These are phyloP conservation scores for Alosa alosa DNA, from an alignment of 2,113 vertebrate species.

Conservation along the genomic window DNA sequence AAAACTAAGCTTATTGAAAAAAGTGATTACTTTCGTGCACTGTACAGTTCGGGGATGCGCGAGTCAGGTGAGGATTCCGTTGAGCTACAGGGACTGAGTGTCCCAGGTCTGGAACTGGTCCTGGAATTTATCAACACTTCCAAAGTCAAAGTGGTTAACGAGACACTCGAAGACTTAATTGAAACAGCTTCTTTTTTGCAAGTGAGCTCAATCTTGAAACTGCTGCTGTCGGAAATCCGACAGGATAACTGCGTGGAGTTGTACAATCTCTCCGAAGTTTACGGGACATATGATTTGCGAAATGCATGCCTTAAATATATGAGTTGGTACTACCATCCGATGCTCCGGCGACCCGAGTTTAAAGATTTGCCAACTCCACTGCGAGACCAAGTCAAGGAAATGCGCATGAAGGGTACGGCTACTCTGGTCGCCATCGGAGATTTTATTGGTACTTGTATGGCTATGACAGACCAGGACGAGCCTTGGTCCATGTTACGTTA, in stretches of 20 bases:
- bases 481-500: conserved; percentile 87
- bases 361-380: conserved; percentile 65
- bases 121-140: conserved; percentile 90
- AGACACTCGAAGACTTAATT: conserved; percentile 84
- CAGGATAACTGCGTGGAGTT: conserved; percentile 87
- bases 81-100: conserved; percentile 86
- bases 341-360: conserved; percentile 80
- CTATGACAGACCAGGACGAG: conserved; percentile 70
- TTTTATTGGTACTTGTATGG: conserved; percentile 72
- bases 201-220: conserved; percentile 85
- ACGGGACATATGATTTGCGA: conserved; percentile 84
- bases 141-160: conserved; percentile 70
- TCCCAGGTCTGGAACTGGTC: conserved; percentile 85
- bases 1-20: conserved; percentile 90
- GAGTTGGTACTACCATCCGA: conserved; percentile 82
- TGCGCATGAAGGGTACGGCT: conserved; percentile 81
- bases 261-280: conserved; percentile 82
- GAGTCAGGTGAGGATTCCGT: conserved; percentile 86
- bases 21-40: conserved; percentile 92
- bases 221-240: conserved; percentile 82
- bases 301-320: conserved; percentile 84
- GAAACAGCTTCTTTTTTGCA: conserved; percentile 91
- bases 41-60: conserved; percentile 93
- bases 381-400: conserved; percentile 75
- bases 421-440: conserved; percentile 83